These are phyloP conservation scores for Nettapus auritus DNA, from an alignment of 2,113 vertebrate genomes.

Conservation along the genomic window DNA sequence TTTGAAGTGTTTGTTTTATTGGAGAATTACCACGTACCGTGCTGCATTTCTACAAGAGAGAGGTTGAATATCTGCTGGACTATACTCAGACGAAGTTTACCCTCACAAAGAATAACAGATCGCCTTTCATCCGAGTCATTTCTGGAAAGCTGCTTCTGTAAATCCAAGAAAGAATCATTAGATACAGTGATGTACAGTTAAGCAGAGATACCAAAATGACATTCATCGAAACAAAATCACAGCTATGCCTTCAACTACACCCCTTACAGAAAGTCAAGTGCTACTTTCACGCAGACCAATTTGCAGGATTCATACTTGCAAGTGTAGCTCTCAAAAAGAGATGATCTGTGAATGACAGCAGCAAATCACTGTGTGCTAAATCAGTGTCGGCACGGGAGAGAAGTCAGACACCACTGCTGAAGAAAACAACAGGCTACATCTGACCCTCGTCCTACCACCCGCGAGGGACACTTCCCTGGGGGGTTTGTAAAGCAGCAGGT, in stretches of 20 bases:
- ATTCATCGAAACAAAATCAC: neutral
- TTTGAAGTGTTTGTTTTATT: neutral
- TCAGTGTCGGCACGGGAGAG: neutral
- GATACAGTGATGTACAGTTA: neutral
- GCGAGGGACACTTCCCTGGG: neutral
- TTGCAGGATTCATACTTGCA: neutral
- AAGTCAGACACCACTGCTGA: neutral
- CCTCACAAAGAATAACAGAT: constrained; percentile 87
- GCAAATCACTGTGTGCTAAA: neutral
- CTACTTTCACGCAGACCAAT: neutral
- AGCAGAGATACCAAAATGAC: neutral
- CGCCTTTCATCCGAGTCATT: constrained; percentile 84
- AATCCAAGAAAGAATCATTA: constrained; percentile 29
- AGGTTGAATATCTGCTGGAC: constrained; percentile 89
- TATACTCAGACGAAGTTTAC: constrained; percentile 82
- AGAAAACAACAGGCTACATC: neutral
- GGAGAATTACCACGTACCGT: constrained; percentile 78
- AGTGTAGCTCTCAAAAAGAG: neutral
- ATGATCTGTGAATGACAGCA: neutral
- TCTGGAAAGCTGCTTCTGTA: constrained; percentile 84
- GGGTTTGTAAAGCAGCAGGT: neutral
- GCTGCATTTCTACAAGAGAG: constrained; percentile 89
- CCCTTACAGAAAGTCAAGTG: neutral
- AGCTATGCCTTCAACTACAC: neutral
- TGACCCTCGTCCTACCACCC: neutral